Percentiles rank a stretch among this genome's conserved stretches.
Evolutionary conservation across 2,888 invertebrate genomes (phyloP).

Genomic region (Chaitophorus viminalis): DNA sequence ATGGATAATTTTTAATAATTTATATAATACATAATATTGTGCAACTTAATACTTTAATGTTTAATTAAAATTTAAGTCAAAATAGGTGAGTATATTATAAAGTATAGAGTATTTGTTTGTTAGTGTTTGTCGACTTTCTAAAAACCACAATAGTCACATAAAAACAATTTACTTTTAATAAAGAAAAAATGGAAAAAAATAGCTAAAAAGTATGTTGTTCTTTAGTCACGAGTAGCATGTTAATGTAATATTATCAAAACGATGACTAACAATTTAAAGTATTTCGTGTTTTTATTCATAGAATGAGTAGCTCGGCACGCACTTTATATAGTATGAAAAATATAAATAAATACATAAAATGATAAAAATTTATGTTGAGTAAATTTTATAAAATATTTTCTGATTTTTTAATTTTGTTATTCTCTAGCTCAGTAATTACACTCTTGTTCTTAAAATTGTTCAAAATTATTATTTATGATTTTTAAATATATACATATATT

Average conservation of each 20-base stretch:
- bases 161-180: conserved; percentile 6
- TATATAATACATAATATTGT: too few species aligned
- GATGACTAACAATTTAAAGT: background rate
- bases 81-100: background rate
- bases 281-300: background rate
- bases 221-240: conserved; percentile 3
- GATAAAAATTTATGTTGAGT: too few species aligned
- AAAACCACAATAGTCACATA: background rate
- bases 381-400: too few species aligned
- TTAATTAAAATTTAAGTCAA: background rate
- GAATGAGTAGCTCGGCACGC: background rate
- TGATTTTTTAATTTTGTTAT: too few species aligned
- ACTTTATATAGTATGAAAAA: too few species aligned
- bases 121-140: background rate
- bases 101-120: background rate
- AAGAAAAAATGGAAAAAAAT: background rate
- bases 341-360: too few species aligned
- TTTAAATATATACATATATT: too few species aligned
- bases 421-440: too few species aligned
- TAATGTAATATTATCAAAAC: background rate
- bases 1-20: too few species aligned
- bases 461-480: too few species aligned
- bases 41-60: background rate
- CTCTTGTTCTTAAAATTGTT: too few species aligned
- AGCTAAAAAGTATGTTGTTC: background rate